These are phyloP conservation scores for Seladonia tumulorum DNA, from an alignment of 2,888 invertebrate species.

Conservation along the genomic window DNA sequence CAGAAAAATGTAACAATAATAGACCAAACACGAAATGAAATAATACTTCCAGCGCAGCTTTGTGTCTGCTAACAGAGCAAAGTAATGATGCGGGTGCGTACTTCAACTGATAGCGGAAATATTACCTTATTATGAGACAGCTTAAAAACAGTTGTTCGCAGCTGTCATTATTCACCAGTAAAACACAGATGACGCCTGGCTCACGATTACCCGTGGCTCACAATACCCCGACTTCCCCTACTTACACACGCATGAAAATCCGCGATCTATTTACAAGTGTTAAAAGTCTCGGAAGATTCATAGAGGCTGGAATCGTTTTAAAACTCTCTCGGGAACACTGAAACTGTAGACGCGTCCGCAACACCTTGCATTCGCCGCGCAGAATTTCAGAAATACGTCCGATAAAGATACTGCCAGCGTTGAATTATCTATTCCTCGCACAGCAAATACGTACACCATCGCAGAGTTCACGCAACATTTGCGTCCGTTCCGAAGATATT, in stretches of 20 bases:
- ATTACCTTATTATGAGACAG: no score
- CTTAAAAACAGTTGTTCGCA: no score
- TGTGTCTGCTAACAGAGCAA: no score
- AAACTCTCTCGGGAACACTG: background rate
- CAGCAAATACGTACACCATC: background rate
- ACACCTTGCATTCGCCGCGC: background rate
- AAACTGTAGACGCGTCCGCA: background rate
- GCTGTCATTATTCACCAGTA: no score
- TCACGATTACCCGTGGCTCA: no score
- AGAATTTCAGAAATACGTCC: background rate
- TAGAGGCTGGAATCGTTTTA: background rate
- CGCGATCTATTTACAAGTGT: background rate
- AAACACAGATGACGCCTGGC: no score
- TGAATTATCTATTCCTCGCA: background rate
- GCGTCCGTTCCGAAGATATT: background rate
- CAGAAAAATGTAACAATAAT: no score
- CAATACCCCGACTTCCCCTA: no score
- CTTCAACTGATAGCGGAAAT: no score
- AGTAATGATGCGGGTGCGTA: no score
- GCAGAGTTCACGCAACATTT: background rate
- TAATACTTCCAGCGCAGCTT: no score
- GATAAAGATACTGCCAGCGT: background rate
- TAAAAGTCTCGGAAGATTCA: background rate
- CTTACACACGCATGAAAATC: background rate
- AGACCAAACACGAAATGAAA: no score